A percentile compares a stretch with the other conserved stretches of the same genome.
phyloP scores from a whole-genome alignment of 2,797 vertebrate species.

The Schizopygopsis malacanthus region DNA sequence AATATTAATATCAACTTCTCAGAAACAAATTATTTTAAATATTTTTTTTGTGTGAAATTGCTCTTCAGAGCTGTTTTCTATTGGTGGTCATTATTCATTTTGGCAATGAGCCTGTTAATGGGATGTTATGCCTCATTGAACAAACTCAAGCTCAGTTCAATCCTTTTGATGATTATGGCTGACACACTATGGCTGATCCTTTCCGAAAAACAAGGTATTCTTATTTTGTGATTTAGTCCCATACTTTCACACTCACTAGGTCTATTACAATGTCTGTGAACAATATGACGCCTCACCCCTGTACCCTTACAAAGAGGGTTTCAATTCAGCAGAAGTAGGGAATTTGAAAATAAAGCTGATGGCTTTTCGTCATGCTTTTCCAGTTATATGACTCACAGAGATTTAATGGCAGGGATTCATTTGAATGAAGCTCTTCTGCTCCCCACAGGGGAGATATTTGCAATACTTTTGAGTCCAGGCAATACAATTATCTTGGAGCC shows the following conservation, averaged over 20 bases:
- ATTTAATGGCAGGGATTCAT: slow-evolving; percentile 19
- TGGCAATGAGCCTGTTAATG: background rate
- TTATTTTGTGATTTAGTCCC: background rate
- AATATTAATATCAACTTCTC: background rate
- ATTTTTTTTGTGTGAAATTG: background rate
- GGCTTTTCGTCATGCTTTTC: slow-evolving; percentile 6
- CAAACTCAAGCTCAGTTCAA: background rate
- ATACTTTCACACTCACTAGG: background rate
- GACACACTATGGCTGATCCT: background rate
- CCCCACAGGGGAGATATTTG: slow-evolving; percentile 15
- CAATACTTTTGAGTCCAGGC: background rate
- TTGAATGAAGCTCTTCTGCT: slow-evolving; percentile 42
- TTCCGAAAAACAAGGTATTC: background rate
- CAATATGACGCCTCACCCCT: background rate
- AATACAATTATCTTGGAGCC: slow-evolving; percentile 19
- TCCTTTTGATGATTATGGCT: background rate
- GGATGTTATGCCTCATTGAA: background rate
- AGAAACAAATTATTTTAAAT: background rate
- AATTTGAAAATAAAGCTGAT: background rate
- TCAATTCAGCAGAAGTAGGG: background rate
- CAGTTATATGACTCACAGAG: slow-evolving; percentile 7
- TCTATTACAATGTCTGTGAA: slow-evolving; percentile 19
- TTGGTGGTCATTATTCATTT: background rate
- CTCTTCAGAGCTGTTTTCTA: background rate
- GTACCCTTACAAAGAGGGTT: slow-evolving; percentile 1